Percentiles rank a stretch among this genome's conserved stretches.
These are phyloP conservation scores for Aphis craccivora DNA, from an alignment of 1,140 invertebrate genomes.

Conservation along the genomic window DNA sequence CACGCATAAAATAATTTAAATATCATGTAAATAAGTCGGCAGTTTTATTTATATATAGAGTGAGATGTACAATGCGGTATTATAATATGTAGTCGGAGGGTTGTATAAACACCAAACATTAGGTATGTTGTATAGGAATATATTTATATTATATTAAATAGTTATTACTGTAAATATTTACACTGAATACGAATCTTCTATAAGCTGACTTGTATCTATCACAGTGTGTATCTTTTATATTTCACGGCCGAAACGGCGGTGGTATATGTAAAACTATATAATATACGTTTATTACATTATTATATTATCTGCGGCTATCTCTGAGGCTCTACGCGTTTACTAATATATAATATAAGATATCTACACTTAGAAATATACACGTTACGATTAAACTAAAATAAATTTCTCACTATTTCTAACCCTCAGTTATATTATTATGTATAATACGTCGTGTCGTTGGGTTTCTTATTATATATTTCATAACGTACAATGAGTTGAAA, in stretches of 20 bases:
- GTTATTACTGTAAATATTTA: background rate
- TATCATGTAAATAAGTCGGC: background rate
- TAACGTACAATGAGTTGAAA: background rate
- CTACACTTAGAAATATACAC: background rate
- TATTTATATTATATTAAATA: background rate
- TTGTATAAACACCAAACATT: background rate
- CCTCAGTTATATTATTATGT: background rate
- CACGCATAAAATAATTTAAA: background rate
- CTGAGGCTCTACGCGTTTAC: too few relatives aligned
- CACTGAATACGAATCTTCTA: background rate
- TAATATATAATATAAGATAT: too few relatives aligned
- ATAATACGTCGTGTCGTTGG: background rate
- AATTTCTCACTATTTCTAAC: background rate
- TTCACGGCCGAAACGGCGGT: background rate
- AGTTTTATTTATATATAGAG: constrained; percentile 18
- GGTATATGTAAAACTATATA: background rate
- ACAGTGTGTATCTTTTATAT: background rate
- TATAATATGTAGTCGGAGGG: background rate
- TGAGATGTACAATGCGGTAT: background rate
- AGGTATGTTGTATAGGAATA: background rate
- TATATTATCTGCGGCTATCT: background rate
- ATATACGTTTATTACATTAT: background rate
- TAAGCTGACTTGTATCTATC: background rate
- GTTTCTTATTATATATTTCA: background rate
- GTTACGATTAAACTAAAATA: background rate